These are phyloP conservation scores for Tupaia tana DNA, from an alignment of 2,113 vertebrate species.

Conservation along the genomic window DNA sequence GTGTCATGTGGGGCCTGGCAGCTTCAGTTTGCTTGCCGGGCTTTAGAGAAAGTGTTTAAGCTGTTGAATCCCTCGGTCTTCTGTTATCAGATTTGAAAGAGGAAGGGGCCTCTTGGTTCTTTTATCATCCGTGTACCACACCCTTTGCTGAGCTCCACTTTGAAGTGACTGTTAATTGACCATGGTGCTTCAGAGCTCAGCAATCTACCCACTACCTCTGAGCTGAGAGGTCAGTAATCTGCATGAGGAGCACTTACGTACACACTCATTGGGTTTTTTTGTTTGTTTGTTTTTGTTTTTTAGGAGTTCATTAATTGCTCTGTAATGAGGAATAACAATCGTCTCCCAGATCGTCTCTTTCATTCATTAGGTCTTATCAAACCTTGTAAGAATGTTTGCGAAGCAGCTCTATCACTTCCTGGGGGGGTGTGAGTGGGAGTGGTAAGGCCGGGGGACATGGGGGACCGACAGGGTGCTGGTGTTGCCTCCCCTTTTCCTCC, in stretches of 20 bases:
- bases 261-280: not conserved
- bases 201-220: not conserved
- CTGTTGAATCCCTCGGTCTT: not conserved
- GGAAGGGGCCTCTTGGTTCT: not conserved
- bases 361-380: not conserved
- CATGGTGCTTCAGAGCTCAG: not conserved
- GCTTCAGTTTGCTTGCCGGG: not conserved
- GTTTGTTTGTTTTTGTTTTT: not conserved
- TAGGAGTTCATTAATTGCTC: constrained; percentile 32
- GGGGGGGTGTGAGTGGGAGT: not conserved
- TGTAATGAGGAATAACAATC: not conserved
- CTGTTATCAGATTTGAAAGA: not conserved
- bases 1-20: not conserved
- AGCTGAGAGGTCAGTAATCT: not conserved
- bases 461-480: not conserved
- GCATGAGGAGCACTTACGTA: not conserved
- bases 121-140: not conserved
- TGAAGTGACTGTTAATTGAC: not conserved
- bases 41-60: not conserved
- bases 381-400: not conserved
- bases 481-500: not conserved
- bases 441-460: not conserved
- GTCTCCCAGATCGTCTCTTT: not conserved
- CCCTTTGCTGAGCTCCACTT: not conserved
- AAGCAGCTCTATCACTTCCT: not conserved